Base-by-base conservation (phyloP, 2,113 vertebrate genomes). In the Eclectus roratus region DNA sequence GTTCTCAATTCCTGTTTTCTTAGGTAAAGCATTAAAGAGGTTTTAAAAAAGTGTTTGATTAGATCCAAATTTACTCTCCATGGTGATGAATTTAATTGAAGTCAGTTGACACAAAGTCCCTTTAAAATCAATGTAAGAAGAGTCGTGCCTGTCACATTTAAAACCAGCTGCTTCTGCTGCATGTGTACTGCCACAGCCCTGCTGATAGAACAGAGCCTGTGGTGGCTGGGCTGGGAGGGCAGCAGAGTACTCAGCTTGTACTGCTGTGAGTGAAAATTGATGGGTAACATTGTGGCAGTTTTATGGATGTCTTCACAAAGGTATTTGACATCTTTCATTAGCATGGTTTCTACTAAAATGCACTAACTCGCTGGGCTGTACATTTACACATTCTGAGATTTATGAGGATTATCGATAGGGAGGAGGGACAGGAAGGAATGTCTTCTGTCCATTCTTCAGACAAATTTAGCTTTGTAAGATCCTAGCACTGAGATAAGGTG, bases 311-410 rank as follows among this genome's bases (percentile, higher is more conserved):
- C 81, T 96, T 89, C 82, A 93, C 76, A 90, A 85, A 93, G 58
- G 41, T 92, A 89, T 95, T 77, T 91, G 90, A 80, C 76, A 70
- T 81, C 68, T 80, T 85, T 93, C 76, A 73, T 66, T 95, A 82
- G 27, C 35, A 16, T 52, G 56, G 27, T 89, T 91, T 96, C 74
- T 79, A 39, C 90, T 82, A 65, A 93, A 96, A 90, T n/a, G 39
- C 74, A 49, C 66, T 72, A 52, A 88, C 52, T 93, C 3, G 1
- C 53, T 79, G 80, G 74, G 80, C 56, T 96, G 80, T 93, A 68
- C 78, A 93, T 96, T 55, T 47, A 43, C 80, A 52, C 2, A 0
- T 80, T 80, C 76, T 79, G 79, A 91, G 71, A 24, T 91, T 76
- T 72, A 58, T 80, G 58, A 88, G 50, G 37, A 53, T 90, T 85